Base-by-base conservation (phyloP, 2,113 vertebrate species). In the Micronycteris hirsuta region DNA sequence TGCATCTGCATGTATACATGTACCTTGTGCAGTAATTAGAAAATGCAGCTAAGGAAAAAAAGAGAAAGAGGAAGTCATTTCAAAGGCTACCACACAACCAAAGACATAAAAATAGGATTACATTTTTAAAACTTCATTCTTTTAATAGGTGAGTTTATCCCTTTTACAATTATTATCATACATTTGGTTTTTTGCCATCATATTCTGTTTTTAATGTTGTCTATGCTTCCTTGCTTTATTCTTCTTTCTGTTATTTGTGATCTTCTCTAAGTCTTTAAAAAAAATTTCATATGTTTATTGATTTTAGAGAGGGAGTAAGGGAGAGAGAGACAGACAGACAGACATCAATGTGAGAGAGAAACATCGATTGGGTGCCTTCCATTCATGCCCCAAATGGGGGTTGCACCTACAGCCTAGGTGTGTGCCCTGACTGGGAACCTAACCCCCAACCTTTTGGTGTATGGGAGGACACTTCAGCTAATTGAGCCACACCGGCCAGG, bases 111-210 rank as follows among this genome's bases (percentile, higher is more conserved):
- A 56, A 71, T 73, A 45, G 31, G 17, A 56, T 86, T 84, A 16
- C 71, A 28, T 80, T 93, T 93, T 73, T 54, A 47, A 81, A 90
- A 73, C 20, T 2, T 41, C 10, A 65, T 83, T 68, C 54, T 81
- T 41, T 88, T 49, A 47, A 85, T 77, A 80, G 38, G 63, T 74
- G 56, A 14, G 36, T 56, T 45, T 85, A 78, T 80, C 36, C 22
- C 36, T 77, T 88, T 83, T 92, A 67, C n/a, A 67, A 47, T 76
- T 73, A 82, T 86, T 95, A 41, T 83, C 89, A 71, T 63, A 77
- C 26, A 45, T 71, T 45, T 85, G 17, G 24, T 56, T 19, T 54
- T 85, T 73, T 89, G 36, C 47, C 65, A 77, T 84, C 13, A 28
- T 63, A 5, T 70, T 82, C 26, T 43, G 10, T 77, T 85, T 38